phyloP scores from a whole-genome alignment of 2,113 vertebrate genomes.

The Cephalopholis sonnerati region DNA sequence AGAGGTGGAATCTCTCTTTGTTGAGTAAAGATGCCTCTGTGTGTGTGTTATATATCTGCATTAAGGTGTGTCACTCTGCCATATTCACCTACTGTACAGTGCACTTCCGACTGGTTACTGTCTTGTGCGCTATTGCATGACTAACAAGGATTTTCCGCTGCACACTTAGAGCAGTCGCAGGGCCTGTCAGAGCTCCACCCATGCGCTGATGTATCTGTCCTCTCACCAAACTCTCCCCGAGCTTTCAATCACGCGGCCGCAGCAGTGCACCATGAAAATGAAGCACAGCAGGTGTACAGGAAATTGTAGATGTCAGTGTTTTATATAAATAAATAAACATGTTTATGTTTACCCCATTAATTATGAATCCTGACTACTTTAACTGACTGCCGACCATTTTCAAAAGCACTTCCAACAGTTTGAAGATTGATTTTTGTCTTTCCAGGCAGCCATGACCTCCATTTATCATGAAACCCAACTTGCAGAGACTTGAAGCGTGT shows the following conservation, averaged over 20 bases:
- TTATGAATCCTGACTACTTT: not conserved
- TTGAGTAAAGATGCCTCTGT: conserved; percentile 17
- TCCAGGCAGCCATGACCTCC: not conserved
- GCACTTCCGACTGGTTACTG: not conserved
- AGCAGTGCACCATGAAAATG: conserved; percentile 14
- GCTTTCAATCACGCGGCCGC: conserved; percentile 48
- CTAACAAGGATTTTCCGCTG: conserved; percentile 41
- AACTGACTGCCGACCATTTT: not conserved
- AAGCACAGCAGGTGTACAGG: not conserved
- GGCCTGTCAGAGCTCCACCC: conserved; percentile 32
- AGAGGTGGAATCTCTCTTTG: conserved; percentile 22
- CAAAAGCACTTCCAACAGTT: not conserved
- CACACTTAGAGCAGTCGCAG: conserved; percentile 10
- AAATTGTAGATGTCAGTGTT: not conserved
- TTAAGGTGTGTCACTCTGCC: not conserved
- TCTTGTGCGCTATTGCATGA: conserved; percentile 4
- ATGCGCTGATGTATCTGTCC: conserved; percentile 13
- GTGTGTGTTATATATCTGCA: not conserved
- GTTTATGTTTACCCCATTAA: not conserved
- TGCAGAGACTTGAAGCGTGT: not conserved
- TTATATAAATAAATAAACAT: no score
- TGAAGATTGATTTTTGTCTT: conserved; percentile 3
- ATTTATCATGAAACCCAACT: conserved; percentile 1
- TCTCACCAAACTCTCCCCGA: conserved; percentile 26
- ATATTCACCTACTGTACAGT: not conserved